Evolutionary conservation across 1,140 invertebrate genomes (phyloP).

Genomic region (Drosophila nigromelanica): DNA sequence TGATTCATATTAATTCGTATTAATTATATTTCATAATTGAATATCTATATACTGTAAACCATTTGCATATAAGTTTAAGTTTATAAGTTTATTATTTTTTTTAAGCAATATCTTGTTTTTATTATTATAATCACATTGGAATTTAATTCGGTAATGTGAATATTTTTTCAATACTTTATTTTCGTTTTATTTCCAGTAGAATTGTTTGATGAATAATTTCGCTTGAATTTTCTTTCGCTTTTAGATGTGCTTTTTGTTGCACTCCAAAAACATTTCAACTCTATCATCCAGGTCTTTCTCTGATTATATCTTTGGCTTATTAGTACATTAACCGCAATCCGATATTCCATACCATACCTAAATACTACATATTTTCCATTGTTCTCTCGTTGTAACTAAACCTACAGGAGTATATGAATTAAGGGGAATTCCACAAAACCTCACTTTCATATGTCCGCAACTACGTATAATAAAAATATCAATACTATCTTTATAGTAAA

Average conservation of each 20-base stretch:
- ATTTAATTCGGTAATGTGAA: conserved; percentile 62
- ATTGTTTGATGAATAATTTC: conserved; percentile 48
- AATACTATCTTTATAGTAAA: conserved; percentile 50
- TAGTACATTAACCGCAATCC: too few species aligned
- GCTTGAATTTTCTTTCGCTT: conserved; percentile 14
- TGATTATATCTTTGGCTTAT: conserved; percentile 25
- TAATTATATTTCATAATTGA: conserved; percentile 38
- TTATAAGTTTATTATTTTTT: conserved; percentile 16
- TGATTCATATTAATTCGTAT: conserved; percentile 33
- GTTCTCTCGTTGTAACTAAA: conserved; percentile 18
- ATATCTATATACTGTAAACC: conserved; percentile 43
- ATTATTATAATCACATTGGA: conserved; percentile 62
- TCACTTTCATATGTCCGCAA: conserved; percentile 5
- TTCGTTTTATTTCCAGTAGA: conserved; percentile 75
- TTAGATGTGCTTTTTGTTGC: background rate
- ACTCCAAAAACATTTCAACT: background rate
- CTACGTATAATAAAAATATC: conserved; percentile 39
- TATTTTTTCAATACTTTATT: conserved; percentile 15
- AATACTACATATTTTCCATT: conserved; percentile 61
- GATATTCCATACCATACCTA: conserved; percentile 34
- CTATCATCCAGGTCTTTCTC: conserved; percentile 19
- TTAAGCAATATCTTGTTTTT: conserved; percentile 8
- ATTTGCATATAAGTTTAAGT: conserved; percentile 25
- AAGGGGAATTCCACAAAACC: conserved; percentile 11
- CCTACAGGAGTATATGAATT: conserved; percentile 54